Evolutionary conservation across 2,888 invertebrate genomes (phyloP).

Genomic region (Lasioglossum zephyrum): DNA sequence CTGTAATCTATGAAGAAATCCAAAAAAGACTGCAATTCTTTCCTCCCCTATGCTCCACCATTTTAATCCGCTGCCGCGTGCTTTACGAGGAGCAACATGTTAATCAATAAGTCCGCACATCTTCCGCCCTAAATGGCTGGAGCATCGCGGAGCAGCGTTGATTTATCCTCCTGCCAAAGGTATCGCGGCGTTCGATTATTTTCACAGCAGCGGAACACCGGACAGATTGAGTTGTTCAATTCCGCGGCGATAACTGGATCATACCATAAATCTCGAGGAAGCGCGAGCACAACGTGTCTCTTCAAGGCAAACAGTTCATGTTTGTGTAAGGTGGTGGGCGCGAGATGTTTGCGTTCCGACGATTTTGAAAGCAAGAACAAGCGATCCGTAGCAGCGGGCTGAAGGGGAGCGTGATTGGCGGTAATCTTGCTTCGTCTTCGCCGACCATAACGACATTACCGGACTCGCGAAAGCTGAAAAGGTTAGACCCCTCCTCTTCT

Average conservation of each 20-base stretch:
- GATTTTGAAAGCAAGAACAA: constrained; percentile 33
- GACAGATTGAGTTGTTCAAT: constrained; percentile 35
- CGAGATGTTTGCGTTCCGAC: constrained; percentile 23
- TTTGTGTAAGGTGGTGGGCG: constrained; percentile 25
- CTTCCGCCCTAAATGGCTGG: not conserved
- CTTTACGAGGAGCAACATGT: not conserved
- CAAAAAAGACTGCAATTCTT: not conserved
- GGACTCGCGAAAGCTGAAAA: constrained; percentile 31
- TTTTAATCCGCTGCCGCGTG: not conserved
- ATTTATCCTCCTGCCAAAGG: not conserved
- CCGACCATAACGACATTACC: constrained; percentile 66
- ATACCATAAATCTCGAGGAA: constrained; percentile 36
- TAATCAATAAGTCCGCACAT: not conserved
- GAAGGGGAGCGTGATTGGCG: constrained; percentile 34
- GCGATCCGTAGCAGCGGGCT: constrained; percentile 8
- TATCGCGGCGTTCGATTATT: constrained; percentile 24
- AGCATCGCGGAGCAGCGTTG: not conserved
- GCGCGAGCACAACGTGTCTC: not conserved
- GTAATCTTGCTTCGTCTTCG: constrained; percentile 64
- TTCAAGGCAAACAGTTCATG: constrained; percentile 23
- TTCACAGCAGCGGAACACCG: not conserved
- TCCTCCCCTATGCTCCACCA: no score
- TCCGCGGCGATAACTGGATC: constrained; percentile 47
- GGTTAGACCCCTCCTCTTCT: constrained; percentile 33
- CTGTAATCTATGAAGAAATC: no score